Percentiles rank a stretch among this genome's conserved stretches.
These are phyloP conservation scores for Pyrrhosoma nymphula DNA, from an alignment of 2,888 invertebrate genomes.

Conservation along the genomic window DNA sequence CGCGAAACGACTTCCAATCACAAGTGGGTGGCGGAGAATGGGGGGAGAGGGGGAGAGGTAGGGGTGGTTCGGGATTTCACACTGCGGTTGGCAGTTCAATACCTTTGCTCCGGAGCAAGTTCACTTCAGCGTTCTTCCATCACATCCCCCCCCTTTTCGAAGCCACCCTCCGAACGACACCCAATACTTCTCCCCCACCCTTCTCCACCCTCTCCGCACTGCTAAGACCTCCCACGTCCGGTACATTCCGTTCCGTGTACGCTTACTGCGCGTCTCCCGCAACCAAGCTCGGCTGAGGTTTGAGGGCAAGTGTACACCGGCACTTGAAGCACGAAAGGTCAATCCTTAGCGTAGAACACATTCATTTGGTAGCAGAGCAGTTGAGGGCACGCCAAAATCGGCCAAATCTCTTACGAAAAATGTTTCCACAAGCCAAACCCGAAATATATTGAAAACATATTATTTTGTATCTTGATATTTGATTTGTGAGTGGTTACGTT, in stretches of 20 bases:
- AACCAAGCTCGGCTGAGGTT: not conserved
- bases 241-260: not conserved
- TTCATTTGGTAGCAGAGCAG: no score
- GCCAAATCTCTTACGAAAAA: no score
- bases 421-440: no score
- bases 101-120: constrained; percentile 25
- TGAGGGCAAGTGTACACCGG: no score
- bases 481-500: no score
- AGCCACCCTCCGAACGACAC: not conserved
- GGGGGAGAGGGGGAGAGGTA: not conserved
- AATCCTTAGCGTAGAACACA: no score
- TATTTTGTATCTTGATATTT: no score
- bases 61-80: not conserved
- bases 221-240: not conserved
- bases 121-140: not conserved
- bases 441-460: no score
- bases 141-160: not conserved
- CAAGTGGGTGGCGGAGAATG: constrained; percentile 40
- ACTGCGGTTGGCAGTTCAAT: constrained; percentile 59
- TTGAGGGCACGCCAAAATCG: no score
- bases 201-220: not conserved
- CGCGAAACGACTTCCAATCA: constrained; percentile 65
- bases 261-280: not conserved
- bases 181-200: not conserved
- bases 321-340: no score